Evolutionary conservation across 2,888 invertebrate genomes (phyloP).

Genomic region (Andrena hattorfiana): DNA sequence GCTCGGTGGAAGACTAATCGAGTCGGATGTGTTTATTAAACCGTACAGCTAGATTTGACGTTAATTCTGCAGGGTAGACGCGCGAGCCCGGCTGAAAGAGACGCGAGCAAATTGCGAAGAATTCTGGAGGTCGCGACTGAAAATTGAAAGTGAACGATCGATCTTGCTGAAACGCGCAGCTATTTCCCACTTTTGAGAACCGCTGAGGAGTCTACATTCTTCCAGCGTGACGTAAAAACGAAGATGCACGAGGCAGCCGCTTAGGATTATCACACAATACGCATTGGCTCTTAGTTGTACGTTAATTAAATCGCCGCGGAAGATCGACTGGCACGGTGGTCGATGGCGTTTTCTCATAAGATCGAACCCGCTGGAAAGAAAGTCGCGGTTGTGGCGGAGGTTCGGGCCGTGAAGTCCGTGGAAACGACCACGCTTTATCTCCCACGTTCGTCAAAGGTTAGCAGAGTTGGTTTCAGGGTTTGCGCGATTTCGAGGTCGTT

Average conservation of each 20-base stretch:
- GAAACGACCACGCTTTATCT: conserved; percentile 66
- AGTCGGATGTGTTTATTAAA: background rate
- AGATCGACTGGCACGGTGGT: conserved; percentile 17
- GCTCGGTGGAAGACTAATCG: conserved; percentile 16
- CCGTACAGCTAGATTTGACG: background rate
- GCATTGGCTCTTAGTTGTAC: conserved; percentile 9
- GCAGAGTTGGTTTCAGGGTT: conserved; percentile 74
- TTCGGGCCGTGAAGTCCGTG: conserved; percentile 23
- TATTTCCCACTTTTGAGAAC: background rate
- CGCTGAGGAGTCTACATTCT: conserved; percentile 15
- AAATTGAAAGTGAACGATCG: conserved; percentile 9
- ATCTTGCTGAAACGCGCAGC: background rate
- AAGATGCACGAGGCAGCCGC: background rate
- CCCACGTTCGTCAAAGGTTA: conserved; percentile 79
- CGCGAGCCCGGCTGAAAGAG: background rate
- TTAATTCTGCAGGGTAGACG: background rate
- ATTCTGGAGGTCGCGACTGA: background rate
- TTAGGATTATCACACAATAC: conserved; percentile 35
- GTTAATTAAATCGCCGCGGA: conserved; percentile 47
- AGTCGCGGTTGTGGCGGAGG: conserved; percentile 21
- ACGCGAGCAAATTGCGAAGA: background rate
- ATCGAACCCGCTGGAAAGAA: conserved; percentile 29
- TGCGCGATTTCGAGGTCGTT: conserved; percentile 75
- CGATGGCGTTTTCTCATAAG: conserved; percentile 13
- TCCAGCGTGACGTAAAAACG: conserved; percentile 12